phyloP scores from a whole-genome alignment of 2,797 vertebrate genomes.

The Leuciscus waleckii region DNA sequence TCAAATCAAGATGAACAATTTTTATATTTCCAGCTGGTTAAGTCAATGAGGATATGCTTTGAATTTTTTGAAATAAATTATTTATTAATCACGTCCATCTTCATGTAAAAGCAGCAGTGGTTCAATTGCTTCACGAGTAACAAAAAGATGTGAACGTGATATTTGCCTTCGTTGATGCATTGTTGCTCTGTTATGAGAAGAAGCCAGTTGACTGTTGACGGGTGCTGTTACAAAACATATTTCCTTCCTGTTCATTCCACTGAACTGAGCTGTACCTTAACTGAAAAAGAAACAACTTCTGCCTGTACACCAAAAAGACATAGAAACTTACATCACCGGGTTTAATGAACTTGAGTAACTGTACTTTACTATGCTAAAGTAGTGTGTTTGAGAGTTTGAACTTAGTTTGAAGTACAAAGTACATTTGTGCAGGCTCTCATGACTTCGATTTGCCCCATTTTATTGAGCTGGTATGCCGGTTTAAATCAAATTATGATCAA shows the following conservation, averaged over 20 bases:
- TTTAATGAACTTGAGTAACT: neutral
- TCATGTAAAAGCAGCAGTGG: neutral
- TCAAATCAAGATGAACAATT: neutral
- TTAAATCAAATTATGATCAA: neutral
- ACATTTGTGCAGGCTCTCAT: neutral
- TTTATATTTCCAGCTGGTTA: neutral
- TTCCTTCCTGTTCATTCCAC: neutral
- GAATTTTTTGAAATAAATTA: neutral
- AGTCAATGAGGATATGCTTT: neutral
- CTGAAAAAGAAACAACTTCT: slow-evolving; percentile 9
- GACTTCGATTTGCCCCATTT: too few species aligned
- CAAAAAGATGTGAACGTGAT: neutral
- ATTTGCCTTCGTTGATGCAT: neutral
- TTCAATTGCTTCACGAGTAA: neutral
- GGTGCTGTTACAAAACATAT: neutral
- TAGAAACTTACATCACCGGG: neutral
- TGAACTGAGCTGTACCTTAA: neutral
- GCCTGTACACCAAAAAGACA: neutral
- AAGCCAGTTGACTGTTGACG: neutral
- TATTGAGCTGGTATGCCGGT: neutral
- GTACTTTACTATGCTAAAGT: neutral
- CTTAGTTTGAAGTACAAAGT: neutral
- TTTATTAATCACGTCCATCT: neutral
- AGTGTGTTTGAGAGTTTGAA: neutral
- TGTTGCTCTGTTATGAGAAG: neutral